Conservation (phyloP, 2,888 invertebrate species). For the Cataglyphis rosenhaueri region DNA sequence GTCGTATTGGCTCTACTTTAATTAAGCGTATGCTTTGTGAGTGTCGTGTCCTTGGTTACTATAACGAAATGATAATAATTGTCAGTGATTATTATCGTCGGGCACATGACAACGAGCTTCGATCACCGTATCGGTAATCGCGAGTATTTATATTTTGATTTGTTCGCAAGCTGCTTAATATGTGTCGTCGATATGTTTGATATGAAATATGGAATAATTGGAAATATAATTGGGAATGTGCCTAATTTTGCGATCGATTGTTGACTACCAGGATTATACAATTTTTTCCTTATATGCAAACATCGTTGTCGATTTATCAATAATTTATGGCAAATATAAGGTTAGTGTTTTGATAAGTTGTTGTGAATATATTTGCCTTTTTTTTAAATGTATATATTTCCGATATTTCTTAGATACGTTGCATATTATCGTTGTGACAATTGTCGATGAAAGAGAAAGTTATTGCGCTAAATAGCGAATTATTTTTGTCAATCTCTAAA, state of each 20-base stretch:
- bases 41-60: neutral
- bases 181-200: neutral
- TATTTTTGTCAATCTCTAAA: neutral
- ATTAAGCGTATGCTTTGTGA: neutral
- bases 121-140: neutral
- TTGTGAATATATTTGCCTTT: neutral
- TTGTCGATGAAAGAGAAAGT: conserved; percentile 3
- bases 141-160: neutral
- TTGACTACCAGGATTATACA: neutral
- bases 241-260: neutral
- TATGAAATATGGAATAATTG: neutral
- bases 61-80: conserved; percentile 7
- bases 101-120: neutral
- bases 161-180: neutral
- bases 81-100: neutral
- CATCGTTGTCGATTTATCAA: neutral
- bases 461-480: neutral
- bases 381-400: neutral
- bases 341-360: neutral
- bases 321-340: conserved; percentile 13
- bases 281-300: neutral
- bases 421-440: neutral
- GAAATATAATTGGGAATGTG: neutral
- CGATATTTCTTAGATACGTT: neutral
- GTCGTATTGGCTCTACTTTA: neutral